phyloP scores from a whole-genome alignment of 2,888 invertebrate species.

The Beris morrisii region DNA sequence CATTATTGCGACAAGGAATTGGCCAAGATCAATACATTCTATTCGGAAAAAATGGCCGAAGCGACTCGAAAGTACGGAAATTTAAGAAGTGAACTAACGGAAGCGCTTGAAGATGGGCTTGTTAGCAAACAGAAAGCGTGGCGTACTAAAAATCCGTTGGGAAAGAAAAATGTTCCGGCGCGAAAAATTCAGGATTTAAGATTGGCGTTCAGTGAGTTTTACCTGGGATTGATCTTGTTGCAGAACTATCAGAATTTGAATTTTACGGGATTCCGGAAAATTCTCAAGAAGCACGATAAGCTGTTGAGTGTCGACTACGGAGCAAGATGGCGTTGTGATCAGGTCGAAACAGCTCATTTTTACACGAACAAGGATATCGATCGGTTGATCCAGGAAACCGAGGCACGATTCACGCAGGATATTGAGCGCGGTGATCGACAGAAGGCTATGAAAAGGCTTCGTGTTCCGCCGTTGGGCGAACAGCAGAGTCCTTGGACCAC shows the following conservation, averaged over 20 bases:
- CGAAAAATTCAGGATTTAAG: constrained; percentile 80
- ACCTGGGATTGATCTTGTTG: constrained; percentile 78
- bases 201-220: constrained; percentile 88
- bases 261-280: constrained; percentile 87
- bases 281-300: constrained; percentile 89
- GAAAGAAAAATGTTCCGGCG: constrained; percentile 59
- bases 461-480: constrained; percentile 85
- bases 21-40: constrained; percentile 86
- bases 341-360: constrained; percentile 82
- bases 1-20: constrained; percentile 83
- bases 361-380: constrained; percentile 85
- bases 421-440: constrained; percentile 79
- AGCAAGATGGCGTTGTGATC: constrained; percentile 74
- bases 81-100: constrained; percentile 70
- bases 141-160: constrained; percentile 54
- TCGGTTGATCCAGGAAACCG: constrained; percentile 78
- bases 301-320: constrained; percentile 70
- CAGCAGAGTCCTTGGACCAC: constrained; percentile 81
- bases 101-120: constrained; percentile 55
- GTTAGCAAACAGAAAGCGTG: constrained; percentile 53
- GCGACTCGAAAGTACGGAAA: constrained; percentile 79
- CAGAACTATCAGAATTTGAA: constrained; percentile 89
- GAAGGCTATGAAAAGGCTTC: constrained; percentile 82
- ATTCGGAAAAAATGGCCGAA: constrained; percentile 87
- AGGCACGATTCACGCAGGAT: constrained; percentile 68